Conservation (phyloP, 2,888 invertebrate species). For the Drosophila nigricruria region DNA sequence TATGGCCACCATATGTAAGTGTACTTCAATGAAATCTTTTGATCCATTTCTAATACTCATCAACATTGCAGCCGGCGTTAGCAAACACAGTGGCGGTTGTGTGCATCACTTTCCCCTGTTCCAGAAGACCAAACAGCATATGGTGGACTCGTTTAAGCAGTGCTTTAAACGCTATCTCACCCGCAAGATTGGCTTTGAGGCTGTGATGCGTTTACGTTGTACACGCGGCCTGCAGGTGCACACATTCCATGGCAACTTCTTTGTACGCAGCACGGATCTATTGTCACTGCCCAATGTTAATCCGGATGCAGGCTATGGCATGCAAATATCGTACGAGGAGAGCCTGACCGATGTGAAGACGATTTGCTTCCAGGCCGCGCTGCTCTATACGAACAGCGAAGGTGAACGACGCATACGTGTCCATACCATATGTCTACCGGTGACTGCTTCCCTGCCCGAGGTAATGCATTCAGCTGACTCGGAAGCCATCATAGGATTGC, state of each 20-base stretch:
- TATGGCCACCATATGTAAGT: constrained; percentile 95
- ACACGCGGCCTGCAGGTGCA: constrained; percentile 97
- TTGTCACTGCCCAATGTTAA: constrained; percentile 98
- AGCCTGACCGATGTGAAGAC: constrained; percentile 93
- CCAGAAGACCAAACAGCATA: constrained; percentile 89
- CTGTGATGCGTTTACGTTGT: constrained; percentile 98
- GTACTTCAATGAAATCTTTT: too few relatives aligned
- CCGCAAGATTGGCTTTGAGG: constrained; percentile 99
- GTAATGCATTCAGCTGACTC: constrained; percentile 96
- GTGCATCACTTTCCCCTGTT: constrained; percentile 97
- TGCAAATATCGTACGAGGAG: constrained; percentile 97
- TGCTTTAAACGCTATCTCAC: constrained; percentile 95
- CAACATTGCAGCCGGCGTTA: constrained; percentile 90
- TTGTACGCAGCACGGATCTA: constrained; percentile 98
- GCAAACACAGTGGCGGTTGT: constrained; percentile 97
- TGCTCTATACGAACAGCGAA: constrained; percentile 97
- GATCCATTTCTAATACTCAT: background rate
- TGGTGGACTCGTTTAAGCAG: constrained; percentile 91
- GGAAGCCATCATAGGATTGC: constrained; percentile 95
- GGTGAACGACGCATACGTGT: constrained; percentile 98
- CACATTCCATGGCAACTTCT: constrained; percentile 99
- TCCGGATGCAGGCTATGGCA: constrained; percentile 98
- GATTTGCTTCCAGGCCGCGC: constrained; percentile 98
- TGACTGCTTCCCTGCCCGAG: constrained; percentile 93
- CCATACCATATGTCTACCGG: constrained; percentile 97